Evolutionary conservation across 2,113 vertebrate genomes (phyloP), one percentile per base, ranked within the genome.

Genomic region (Haplotaxodon microlepis): DNA sequence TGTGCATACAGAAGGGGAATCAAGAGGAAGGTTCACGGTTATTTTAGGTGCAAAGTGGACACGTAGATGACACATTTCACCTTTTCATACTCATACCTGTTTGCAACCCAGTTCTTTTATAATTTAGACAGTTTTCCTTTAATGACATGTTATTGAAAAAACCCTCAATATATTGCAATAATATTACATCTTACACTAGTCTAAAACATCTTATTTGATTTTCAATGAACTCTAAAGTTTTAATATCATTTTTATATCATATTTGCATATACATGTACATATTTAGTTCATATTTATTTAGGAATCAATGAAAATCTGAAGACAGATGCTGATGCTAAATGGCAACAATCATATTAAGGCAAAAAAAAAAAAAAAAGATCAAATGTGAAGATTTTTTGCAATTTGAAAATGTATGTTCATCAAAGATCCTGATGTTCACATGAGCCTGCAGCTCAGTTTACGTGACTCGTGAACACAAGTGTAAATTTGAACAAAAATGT

Each of bases 1-100:
- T 99, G 84, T 9, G 21, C 73, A 50, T 78, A 13, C 16, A 78
- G 4, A 13, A 78, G 34, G 31, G 17, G 7, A n/a, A 78, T 78
- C 73, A 51, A 78, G 27, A 31, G 27, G 27, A 78, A 78, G 10
- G 73, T 31, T 78, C 9, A 29, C 3, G 1, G 42, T 45, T 50
- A 78, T 78, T 78, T 78, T 29, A 78, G 71, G 27, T 50, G 42
- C 24, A 31, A 66, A 13, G 16, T 66, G 34, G 61, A 13, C 63
- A n/a, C 3, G 5, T 8, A 50, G 71, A 13, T 17, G 69, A 76
- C 40, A 76, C 42, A 50, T 50, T 78, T 50, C 27, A 50, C 10
- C 42, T 78, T 78, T 78, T 47, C 42, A 78, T 12, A 31, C 2
- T 78, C 42, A 31, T 12, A 29, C 14, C 40, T 29, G 42, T 51